Percentiles rank a stretch among this genome's conserved stretches.
These are phyloP conservation scores for Clarias gariepinus DNA, from an alignment of 2,113 vertebrate species.

Conservation along the genomic window DNA sequence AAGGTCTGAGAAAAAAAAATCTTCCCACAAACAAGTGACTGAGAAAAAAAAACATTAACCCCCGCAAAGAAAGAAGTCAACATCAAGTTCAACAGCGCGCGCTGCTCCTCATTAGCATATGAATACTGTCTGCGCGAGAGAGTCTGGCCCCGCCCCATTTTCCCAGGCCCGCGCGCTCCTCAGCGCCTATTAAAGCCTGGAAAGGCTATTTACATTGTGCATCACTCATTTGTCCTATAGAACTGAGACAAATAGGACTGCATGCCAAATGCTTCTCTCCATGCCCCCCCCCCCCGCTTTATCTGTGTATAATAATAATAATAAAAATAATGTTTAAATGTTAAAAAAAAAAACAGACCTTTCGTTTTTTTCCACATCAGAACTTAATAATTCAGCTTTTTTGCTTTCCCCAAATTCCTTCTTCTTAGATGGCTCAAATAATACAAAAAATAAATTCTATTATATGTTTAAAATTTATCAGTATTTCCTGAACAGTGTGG, in stretches of 20 bases:
- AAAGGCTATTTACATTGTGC: conserved; percentile 31
- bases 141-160: conserved; percentile 79
- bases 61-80: conserved; percentile 80
- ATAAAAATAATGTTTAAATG: neutral
- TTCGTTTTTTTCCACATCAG: too few relatives aligned
- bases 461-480: neutral
- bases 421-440: neutral
- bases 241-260: neutral
- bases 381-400: neutral
- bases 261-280: neutral
- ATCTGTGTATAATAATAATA: neutral
- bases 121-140: conserved; percentile 81
- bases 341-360: neutral
- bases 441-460: neutral
- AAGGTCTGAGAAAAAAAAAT: conserved; percentile 66
- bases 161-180: conserved; percentile 81
- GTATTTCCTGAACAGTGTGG: neutral
- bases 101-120: conserved; percentile 80
- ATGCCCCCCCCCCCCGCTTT: neutral
- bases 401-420: neutral
- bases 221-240: conserved; percentile 26
- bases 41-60: conserved; percentile 61
- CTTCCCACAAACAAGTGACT: conserved; percentile 80
- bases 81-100: conserved; percentile 91
- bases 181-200: conserved; percentile 11